phyloP scores from a whole-genome alignment of 2,888 invertebrate species.

The Scrobipalpa atriplicella region DNA sequence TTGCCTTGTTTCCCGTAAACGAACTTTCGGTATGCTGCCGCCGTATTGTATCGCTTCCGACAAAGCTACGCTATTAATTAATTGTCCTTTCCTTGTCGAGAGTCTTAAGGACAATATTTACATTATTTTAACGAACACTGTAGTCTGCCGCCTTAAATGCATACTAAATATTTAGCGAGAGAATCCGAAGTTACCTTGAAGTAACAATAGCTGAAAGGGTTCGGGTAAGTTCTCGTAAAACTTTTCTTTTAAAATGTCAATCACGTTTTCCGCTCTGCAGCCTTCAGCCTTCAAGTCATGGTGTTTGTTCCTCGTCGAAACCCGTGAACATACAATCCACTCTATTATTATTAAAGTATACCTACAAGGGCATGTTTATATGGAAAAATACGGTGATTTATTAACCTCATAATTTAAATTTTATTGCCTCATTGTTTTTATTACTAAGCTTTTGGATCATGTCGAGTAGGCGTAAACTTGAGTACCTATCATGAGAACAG shows the following conservation, averaged over 20 bases:
- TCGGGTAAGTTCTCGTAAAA: constrained; percentile 40
- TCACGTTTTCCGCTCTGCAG: constrained; percentile 42
- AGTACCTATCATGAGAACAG: not conserved
- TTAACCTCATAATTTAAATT: not conserved
- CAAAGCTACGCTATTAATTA: constrained; percentile 42
- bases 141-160: constrained; percentile 46
- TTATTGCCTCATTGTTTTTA: not conserved
- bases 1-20: constrained; percentile 1
- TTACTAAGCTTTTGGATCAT: constrained; percentile 4
- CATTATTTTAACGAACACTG: constrained; percentile 49
- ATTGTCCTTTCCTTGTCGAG: constrained; percentile 40
- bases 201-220: constrained; percentile 40
- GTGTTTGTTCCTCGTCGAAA: not conserved
- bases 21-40: constrained; percentile 9
- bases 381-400: constrained; percentile 10
- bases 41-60: constrained; percentile 14
- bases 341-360: not conserved
- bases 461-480: not conserved
- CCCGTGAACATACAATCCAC: not conserved
- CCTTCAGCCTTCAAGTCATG: constrained; percentile 33
- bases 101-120: constrained; percentile 45
- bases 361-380: not conserved
- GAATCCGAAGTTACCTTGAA: constrained; percentile 41
- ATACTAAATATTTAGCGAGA: constrained; percentile 48
- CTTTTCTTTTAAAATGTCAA: constrained; percentile 45